These are phyloP conservation scores for Eucriotettix oculatus DNA, from an alignment of 2,888 invertebrate genomes.

Conservation along the genomic window DNA sequence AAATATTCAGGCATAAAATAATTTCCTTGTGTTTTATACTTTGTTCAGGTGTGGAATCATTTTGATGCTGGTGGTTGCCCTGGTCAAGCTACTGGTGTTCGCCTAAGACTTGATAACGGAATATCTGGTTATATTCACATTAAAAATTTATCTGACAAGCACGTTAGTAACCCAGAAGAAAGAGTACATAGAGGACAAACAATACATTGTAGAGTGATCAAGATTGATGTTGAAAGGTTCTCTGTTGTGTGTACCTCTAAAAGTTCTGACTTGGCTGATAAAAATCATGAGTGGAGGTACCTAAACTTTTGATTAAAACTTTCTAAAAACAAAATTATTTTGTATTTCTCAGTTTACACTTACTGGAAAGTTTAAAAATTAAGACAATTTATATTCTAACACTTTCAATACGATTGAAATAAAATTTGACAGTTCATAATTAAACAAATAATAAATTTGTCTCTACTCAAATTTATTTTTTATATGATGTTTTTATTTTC, in stretches of 20 bases:
- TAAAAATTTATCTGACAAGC: slow-evolving; percentile 83
- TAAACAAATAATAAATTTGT: no score
- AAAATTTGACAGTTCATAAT: no score
- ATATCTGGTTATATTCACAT: slow-evolving; percentile 85
- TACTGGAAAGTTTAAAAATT: no score
- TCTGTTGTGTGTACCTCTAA: slow-evolving; percentile 86
- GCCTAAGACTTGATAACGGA: slow-evolving; percentile 79
- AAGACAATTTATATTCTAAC: no score
- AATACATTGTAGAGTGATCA: slow-evolving; percentile 78
- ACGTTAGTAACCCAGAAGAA: slow-evolving; percentile 84
- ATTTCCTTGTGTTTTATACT: no score
- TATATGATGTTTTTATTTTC: no score
- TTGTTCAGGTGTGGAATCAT: slow-evolving; percentile 76
- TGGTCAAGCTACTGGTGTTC: slow-evolving; percentile 86
- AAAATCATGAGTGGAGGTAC: slow-evolving; percentile 76
- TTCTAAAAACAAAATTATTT: no score
- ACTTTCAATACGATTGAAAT: no score
- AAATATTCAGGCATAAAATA: no score
- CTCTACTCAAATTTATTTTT: no score
- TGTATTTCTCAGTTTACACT: no score
- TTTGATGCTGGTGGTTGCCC: slow-evolving; percentile 93
- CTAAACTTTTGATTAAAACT: slow-evolving; percentile 7
- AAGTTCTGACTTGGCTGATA: slow-evolving; percentile 80
- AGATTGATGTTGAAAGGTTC: slow-evolving; percentile 90
- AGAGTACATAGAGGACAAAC: slow-evolving; percentile 71